Percentiles rank a stretch among this genome's conserved stretches.
phyloP scores from a whole-genome alignment of 2,888 invertebrate genomes.

The Ormia ochracea region DNA sequence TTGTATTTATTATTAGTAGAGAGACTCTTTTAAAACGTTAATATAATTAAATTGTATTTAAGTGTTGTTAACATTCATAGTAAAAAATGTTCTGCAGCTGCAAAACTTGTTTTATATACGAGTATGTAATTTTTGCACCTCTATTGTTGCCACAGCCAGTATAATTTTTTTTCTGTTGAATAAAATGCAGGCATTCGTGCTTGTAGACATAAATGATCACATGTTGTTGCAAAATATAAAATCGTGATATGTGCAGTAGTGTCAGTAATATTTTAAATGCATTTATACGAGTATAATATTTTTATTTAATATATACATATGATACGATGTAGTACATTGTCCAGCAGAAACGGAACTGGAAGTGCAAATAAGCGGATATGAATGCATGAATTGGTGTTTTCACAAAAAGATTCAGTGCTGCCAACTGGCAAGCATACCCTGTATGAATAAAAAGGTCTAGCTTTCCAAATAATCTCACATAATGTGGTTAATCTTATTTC shows the following conservation, averaged over 20 bases:
- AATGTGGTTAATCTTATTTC: too few species aligned
- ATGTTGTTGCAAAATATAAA: background rate
- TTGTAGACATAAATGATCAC: slow-evolving; percentile 2
- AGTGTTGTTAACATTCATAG: slow-evolving; percentile 9
- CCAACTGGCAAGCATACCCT: background rate
- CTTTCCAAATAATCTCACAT: too few species aligned
- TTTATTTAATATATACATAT: slow-evolving; percentile 37
- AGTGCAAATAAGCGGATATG: slow-evolving; percentile 57
- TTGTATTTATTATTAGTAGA: background rate
- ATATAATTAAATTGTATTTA: slow-evolving; percentile 49
- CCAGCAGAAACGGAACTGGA: slow-evolving; percentile 55
- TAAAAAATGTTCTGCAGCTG: slow-evolving; percentile 17
- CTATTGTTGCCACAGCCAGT: background rate
- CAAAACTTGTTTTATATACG: slow-evolving; percentile 30
- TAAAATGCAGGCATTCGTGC: slow-evolving; percentile 24
- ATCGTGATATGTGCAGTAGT: background rate
- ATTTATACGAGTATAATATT: slow-evolving; percentile 28
- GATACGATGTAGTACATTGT: slow-evolving; percentile 46
- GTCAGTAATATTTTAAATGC: background rate
- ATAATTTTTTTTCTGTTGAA: slow-evolving; percentile 52
- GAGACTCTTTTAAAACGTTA: slow-evolving; percentile 8
- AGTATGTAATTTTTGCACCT: background rate
- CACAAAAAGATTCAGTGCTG: slow-evolving; percentile 5
- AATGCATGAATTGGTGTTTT: slow-evolving; percentile 28
- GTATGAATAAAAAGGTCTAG: too few species aligned